Base-by-base conservation (phyloP, 1,140 invertebrate species). In the Philaenus spumarius region DNA sequence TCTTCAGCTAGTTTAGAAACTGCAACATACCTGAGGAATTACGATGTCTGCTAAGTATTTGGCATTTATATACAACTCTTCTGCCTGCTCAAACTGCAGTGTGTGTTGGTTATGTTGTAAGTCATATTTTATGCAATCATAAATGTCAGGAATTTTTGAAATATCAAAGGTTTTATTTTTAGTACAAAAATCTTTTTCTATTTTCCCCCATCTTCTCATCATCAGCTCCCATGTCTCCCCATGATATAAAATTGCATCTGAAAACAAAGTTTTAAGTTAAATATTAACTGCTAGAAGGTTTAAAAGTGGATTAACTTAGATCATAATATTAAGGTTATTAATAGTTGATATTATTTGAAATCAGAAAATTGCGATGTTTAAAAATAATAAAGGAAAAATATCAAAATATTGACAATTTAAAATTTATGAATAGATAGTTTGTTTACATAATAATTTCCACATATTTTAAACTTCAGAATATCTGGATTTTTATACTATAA, bases 91-190 rank as follows among this genome's bases (percentile, higher is more conserved):
- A 73, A 96, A 97, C 71, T 97, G 90, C 64, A 98, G 70, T 0
- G 90, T 93, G 69, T 95, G 87, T 68, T 95, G 90, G 73, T 99
- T 99, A 69, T 99, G 97, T 68, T 98, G 96, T 58, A 98, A 73
- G 76, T 99, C 97, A 70, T 97, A 99, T 69, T 99, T 99, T 64
- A 99, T 98, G 71, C 96, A 98, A 77, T 99, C 97, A 70, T 98
- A 99, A 63, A 99, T 99, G 72, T 99, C 97, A 0, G 97, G 97
- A 61, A 99, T 95, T 78, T 99, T 99, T 0, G 94, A 97, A 63
- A 99, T 98, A 71, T 99, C 97, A 77, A 93, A 99, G 15, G 84
- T 82, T 59, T 90, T 92, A 65, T 85, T 85, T 73, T 97, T 97
- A 0, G 88, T 89, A 65, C 86, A 91, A 69, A 99, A 99, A 73